Evolutionary conservation across 2,797 vertebrate species (phyloP), one percentile per base, ranked within the genome.

Genomic region (Poecilia velifera): DNA sequence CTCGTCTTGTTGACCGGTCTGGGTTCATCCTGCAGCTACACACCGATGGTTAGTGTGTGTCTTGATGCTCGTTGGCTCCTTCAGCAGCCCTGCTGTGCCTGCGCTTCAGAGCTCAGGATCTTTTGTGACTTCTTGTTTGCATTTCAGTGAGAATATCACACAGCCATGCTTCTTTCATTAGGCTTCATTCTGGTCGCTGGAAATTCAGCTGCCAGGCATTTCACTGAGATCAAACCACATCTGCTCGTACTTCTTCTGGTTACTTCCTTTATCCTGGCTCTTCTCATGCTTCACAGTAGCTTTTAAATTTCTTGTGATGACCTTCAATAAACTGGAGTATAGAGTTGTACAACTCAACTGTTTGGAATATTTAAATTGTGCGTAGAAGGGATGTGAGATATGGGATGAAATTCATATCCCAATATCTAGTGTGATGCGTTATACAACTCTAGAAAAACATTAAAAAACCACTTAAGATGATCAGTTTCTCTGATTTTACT

Each of bases 181-280:
- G 46, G 66, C 73, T 82, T 77, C 55, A 77, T 74, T 80, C 46
- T 73, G 25, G 22, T 79, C 55, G 43, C 81, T 81, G 2, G 46
- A 66, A 81, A 78, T 81, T 73, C 49, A 68, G 47, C 68, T 68
- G n/a, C 72, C 79, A 46, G 62, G 41, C 25, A 78, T 85, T 84
- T 57, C 59, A 43, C 73, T 76, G 73, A 76, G 75, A 84, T 89
- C 83, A 86, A 79, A 84, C 62, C 14, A 46, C 16, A 55, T 80
- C 74, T 81, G 46, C 71, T 82, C 77, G 22, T 51, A 49, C 72
- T 80, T 78, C 22, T 80, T 28, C 70, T 74, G 68, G 68, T 81
- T 83, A 76, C 76, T 84, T 51, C 47, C 49, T 72, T 73, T 73
- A 53, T 34, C 53, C 45, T 3, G 0, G 34, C 3, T 76, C 71